Evolutionary conservation across 2,888 invertebrate species (phyloP), one percentile per base, ranked within the genome.

Genomic region (Herminia tarsipennalis): DNA sequence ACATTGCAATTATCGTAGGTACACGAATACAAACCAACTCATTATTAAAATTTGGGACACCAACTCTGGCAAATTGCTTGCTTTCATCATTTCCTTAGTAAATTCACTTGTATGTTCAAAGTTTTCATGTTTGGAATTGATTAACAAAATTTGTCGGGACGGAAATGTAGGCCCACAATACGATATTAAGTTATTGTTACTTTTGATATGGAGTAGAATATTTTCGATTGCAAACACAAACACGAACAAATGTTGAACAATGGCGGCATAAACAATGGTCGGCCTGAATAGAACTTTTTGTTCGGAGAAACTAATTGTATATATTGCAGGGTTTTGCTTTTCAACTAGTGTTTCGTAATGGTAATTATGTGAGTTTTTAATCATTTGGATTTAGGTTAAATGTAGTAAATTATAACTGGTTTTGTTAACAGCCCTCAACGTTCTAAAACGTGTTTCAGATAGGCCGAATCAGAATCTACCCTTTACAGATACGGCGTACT

Each of bases 231-330:
- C 38, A 56, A 58, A 54, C 39, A 46, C 24, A 24, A 28, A 14
- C 9, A 1, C 22, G 21, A 17, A 45, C 36, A 34, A 45, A 22
- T 13, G 22, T 43, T 22, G 20, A 59, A 77, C 81, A 80, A 78
- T 73, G 47, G 64, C 53, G 47, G 40, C 40, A 66, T 70, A 76
- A 73, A 85, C 86, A 85, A 86, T 76, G 66, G 71, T 41, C 64
- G 73, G 67, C 75, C 78, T 74, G 70, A 65, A 73, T 75, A 67
- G 44, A 57, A 66, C 61, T 75, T 81, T 77, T 76, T 78, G 69
- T 79, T 77, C 63, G 37, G 54, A 51, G 52, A 60, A 73, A 68
- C 66, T 77, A 66, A 76, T 76, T 66, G 54, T 54, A 39, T 44
- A 60, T 64, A 53, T 51, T 53, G 54, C 36, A 6, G 28, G 34